A percentile compares a stretch with the other conserved stretches of the same genome.
These are phyloP conservation scores for Labrus mixtus DNA, from an alignment of 2,113 vertebrate species.

Conservation along the genomic window DNA sequence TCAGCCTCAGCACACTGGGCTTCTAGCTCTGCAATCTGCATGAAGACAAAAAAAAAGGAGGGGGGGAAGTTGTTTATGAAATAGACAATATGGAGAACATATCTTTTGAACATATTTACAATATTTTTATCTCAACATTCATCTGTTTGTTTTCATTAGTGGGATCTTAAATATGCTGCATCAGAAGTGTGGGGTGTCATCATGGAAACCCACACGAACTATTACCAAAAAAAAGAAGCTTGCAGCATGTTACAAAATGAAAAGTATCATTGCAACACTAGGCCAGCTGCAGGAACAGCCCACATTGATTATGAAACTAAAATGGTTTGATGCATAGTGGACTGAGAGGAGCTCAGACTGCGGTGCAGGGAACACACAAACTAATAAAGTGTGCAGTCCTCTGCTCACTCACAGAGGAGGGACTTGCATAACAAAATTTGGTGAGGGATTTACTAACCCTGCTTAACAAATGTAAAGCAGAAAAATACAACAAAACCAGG, in stretches of 20 bases:
- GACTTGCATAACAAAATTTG: background rate
- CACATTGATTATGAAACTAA: constrained; percentile 70
- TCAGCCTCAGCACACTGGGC: constrained; percentile 89
- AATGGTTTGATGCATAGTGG: constrained; percentile 66
- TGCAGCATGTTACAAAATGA: constrained; percentile 14
- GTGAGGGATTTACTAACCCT: background rate
- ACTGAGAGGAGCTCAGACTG: constrained; percentile 22
- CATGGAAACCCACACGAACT: background rate
- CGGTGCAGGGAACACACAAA: constrained; percentile 43
- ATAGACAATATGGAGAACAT: background rate
- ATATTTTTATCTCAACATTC: background rate
- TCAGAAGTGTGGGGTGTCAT: background rate
- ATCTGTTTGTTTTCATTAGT: background rate
- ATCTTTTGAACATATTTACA: background rate
- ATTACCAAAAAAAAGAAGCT: constrained; percentile 9
- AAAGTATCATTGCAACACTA: constrained; percentile 30
- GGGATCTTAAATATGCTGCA: background rate
- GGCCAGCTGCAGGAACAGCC: constrained; percentile 53
- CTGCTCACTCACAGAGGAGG: background rate
- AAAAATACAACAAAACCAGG: too few relatives aligned
- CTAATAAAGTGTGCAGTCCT: constrained; percentile 30
- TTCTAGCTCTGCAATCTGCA: constrained; percentile 91
- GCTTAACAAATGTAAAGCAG: too few relatives aligned
- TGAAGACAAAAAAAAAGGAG: background rate
- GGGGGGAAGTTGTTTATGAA: background rate